phyloP scores from a whole-genome alignment of 2,113 vertebrate species.

The Nycticryphes semicollaris region DNA sequence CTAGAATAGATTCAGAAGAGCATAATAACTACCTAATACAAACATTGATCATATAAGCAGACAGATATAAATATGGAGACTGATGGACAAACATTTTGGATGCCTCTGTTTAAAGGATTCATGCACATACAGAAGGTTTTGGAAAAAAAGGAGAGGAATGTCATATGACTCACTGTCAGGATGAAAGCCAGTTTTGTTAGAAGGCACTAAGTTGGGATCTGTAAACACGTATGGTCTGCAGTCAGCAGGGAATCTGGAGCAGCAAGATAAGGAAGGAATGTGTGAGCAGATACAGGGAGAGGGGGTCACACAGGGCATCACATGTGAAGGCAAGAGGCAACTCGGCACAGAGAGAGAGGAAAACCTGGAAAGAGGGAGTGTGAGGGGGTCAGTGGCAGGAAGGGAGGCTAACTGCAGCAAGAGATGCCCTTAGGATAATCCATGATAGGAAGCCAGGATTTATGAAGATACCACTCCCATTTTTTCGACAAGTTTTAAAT shows the following conservation, averaged over 20 bases:
- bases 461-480: neutral
- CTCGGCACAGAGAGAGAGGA: neutral
- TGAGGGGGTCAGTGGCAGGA: neutral
- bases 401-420: neutral
- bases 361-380: neutral
- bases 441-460: neutral
- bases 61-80: neutral
- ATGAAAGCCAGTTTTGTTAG: conserved; percentile 10
- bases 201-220: neutral
- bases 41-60: neutral
- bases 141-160: neutral
- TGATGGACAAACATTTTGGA: neutral
- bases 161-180: neutral
- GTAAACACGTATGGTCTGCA: neutral
- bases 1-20: neutral
- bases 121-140: neutral
- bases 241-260: conserved; percentile 13
- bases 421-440: neutral
- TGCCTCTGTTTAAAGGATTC: neutral
- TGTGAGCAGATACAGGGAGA: conserved; percentile 26
- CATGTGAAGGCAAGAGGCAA: neutral
- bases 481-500: neutral
- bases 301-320: conserved; percentile 1
- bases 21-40: neutral
- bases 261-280: conserved; percentile 63